Conservation (phyloP, 2,797 vertebrate genomes). For the Muscicapa striata region DNA sequence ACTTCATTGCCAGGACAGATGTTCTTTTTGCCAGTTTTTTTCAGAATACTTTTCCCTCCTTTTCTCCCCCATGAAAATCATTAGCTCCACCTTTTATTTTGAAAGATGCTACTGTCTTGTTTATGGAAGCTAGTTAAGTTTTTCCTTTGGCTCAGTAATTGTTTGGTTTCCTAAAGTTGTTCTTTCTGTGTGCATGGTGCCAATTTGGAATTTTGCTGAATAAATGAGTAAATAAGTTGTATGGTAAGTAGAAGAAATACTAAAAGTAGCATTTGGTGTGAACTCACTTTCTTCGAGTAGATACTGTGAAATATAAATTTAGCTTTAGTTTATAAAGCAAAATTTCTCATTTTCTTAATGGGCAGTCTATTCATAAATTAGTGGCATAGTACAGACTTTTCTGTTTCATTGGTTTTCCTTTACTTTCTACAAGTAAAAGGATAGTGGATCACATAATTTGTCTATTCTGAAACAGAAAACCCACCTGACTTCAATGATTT, state of each 20-base stretch:
- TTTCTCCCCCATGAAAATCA: neutral
- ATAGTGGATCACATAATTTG: neutral
- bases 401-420: neutral
- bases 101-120: neutral
- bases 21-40: neutral
- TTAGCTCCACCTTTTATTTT: neutral
- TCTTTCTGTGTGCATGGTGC: neutral
- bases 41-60: neutral
- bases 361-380: neutral
- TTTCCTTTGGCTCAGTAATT: neutral
- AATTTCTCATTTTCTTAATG: neutral
- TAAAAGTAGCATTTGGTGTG: neutral
- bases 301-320: neutral
- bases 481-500: constrained; percentile 45
- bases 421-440: neutral
- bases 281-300: neutral
- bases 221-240: neutral
- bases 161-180: neutral
- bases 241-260: neutral
- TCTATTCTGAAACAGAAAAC: neutral
- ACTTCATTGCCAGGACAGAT: neutral
- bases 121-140: neutral
- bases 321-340: neutral
- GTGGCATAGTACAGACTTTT: neutral
- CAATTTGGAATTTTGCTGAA: neutral